Evolutionary conservation across 2,113 vertebrate genomes (phyloP).

Genomic region (Numenius arquata): DNA sequence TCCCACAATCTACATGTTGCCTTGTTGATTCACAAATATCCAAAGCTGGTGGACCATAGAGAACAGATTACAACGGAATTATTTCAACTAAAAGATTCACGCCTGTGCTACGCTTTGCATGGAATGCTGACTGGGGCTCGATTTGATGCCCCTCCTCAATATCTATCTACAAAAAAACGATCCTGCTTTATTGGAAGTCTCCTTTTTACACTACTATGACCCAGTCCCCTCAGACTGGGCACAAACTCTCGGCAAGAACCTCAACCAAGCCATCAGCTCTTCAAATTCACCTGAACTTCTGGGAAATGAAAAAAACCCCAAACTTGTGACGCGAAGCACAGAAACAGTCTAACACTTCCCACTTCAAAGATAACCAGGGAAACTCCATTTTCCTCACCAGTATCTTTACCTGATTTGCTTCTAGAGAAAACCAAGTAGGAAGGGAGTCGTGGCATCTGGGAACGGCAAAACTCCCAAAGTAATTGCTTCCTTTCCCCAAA

Average conservation of each 20-base stretch:
- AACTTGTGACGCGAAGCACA: not conserved
- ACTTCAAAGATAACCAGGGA: not conserved
- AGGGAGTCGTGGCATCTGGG: not conserved
- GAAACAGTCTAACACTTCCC: not conserved
- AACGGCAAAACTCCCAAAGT: not conserved
- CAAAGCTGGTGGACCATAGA: not conserved
- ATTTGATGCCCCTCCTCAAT: not conserved
- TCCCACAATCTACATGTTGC: not conserved
- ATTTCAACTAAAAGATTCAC: not conserved
- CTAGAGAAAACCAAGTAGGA: not conserved
- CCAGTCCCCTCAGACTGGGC: not conserved
- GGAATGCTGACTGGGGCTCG: not conserved
- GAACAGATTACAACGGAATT: not conserved
- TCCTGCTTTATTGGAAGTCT: not conserved
- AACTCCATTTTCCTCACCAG: not conserved
- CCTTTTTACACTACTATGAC: rapidly evolving
- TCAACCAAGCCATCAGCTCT: not conserved
- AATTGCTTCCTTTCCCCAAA: not conserved
- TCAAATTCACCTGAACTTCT: not conserved
- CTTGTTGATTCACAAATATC: not conserved
- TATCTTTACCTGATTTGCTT: not conserved
- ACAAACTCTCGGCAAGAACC: not conserved
- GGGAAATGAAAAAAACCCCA: not conserved
- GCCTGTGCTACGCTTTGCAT: not conserved
- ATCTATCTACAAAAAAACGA: not conserved